These are phyloP conservation scores for Anthoscopus minutus DNA, from an alignment of 2,113 vertebrate species.

Conservation along the genomic window DNA sequence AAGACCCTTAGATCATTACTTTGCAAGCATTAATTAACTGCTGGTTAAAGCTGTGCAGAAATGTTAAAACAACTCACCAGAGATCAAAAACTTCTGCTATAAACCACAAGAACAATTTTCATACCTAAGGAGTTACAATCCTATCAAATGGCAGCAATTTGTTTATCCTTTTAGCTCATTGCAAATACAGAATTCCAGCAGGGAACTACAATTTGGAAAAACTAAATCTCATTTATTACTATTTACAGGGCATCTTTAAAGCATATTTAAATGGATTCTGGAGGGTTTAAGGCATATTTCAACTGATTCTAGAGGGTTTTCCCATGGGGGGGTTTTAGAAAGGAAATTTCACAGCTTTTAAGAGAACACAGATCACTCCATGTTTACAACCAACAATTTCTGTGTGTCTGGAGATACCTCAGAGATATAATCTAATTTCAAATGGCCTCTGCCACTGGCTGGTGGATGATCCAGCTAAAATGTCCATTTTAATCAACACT, in stretches of 20 bases:
- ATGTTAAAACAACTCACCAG: neutral
- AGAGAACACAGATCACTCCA: neutral
- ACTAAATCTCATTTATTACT: neutral
- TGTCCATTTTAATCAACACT: rapidly evolving
- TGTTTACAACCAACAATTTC: neutral
- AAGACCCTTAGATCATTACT: neutral
- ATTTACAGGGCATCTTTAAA: neutral
- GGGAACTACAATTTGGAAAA: neutral
- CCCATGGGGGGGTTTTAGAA: neutral
- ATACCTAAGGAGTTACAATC: neutral
- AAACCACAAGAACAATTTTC: neutral
- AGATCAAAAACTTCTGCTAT: neutral
- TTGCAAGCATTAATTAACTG: neutral
- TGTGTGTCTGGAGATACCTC: neutral
- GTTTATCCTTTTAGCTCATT: neutral
- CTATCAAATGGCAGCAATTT: neutral
- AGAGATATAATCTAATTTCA: neutral
- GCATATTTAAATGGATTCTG: neutral
- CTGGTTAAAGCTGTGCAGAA: neutral
- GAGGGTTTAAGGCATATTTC: neutral
- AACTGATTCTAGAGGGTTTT: neutral
- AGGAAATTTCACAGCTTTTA: neutral
- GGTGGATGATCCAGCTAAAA: neutral
- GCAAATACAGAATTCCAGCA: neutral
- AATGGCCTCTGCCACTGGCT: neutral